Percentiles rank a stretch among this genome's conserved stretches.
These are phyloP conservation scores for Fistularia tabacaria DNA, from an alignment of 2,797 vertebrate genomes.

Conservation along the genomic window DNA sequence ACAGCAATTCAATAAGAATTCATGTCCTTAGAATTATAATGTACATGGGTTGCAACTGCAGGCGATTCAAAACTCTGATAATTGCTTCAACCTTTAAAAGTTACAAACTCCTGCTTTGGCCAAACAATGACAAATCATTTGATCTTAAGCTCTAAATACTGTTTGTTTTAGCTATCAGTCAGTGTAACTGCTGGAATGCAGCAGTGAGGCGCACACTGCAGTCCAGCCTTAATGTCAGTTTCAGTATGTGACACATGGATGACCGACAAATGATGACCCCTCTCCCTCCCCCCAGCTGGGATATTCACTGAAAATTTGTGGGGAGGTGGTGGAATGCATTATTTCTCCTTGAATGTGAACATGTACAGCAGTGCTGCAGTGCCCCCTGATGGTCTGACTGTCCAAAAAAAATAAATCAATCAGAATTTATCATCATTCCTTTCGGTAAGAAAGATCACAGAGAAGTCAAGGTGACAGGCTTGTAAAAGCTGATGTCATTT, in stretches of 20 bases:
- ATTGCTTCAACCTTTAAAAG: too few species aligned
- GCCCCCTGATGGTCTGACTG: not conserved
- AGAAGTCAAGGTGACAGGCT: too few species aligned
- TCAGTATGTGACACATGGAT: conserved; percentile 52
- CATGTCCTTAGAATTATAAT: not conserved
- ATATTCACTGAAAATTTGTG: conserved; percentile 4
- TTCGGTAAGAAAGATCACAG: too few species aligned
- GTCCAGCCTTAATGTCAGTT: conserved; percentile 33
- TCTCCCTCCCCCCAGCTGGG: conserved; percentile 1
- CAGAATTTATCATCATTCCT: too few species aligned
- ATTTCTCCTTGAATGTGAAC: not conserved
- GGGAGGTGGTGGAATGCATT: not conserved
- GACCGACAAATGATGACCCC: conserved; percentile 29
- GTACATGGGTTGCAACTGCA: not conserved
- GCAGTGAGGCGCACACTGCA: conserved; percentile 13
- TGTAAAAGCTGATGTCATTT: too few species aligned
- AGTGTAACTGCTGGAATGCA: conserved; percentile 7
- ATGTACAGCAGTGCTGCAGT: not conserved
- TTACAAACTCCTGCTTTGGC: too few species aligned
- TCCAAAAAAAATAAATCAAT: not conserved
- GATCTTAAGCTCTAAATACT: not conserved
- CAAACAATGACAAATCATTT: conserved; percentile 2
- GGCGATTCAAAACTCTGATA: not conserved
- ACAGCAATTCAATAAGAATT: too few species aligned
- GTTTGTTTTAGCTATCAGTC: not conserved